Base-by-base conservation (phyloP, 1,140 invertebrate genomes). In the Diabrotica undecimpunctata region DNA sequence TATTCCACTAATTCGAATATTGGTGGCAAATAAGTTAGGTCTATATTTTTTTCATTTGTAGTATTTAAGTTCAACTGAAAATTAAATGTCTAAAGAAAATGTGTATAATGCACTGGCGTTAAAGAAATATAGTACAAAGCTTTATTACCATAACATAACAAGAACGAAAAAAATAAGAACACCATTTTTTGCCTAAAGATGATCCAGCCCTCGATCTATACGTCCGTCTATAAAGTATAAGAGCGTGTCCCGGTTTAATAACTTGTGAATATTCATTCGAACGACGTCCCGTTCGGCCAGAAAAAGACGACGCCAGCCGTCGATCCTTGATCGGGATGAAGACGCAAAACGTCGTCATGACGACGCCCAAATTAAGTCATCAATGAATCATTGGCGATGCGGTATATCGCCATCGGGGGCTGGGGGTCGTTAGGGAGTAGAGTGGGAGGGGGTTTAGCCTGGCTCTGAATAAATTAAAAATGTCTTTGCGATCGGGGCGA, bases 321-420 rank as follows among this genome's bases (percentile, higher is more conserved):
- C 65, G 65, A 68, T 69, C 57, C 54, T 65, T 59, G 69, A 52
- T 62, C 62, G 61, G 62, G 67, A 71, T 67, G 54, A 69, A 73
- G 67, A 72, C 65, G 69, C 65, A 66, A 71, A 63, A 68, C 64
- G 72, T 75, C 62, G 65, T 69, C 64, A 75, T 74, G 72, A 62
- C 66, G 14, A 74, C 73, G 69, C 64, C 68, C 70, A 75, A 75
- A 75, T 75, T 75, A 75, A 75, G 72, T 75, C 74, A 75, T 75
- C 74, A 75, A 75, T 75, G 74, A 75, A 74, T 75, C 74, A 75
- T 75, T 74, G 74, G 69, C 68, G 74, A 75, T 75, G 74, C 70
- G 71, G 71, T 62, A 62, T 66, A 70, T 62, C 68, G 68, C 64
- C 64, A 66, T 60, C 63, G 68, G 68, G 66, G 58, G 67, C 70